Evolutionary conservation across 2,888 invertebrate species (phyloP).

Genomic region (Nemapogon koenigi): DNA sequence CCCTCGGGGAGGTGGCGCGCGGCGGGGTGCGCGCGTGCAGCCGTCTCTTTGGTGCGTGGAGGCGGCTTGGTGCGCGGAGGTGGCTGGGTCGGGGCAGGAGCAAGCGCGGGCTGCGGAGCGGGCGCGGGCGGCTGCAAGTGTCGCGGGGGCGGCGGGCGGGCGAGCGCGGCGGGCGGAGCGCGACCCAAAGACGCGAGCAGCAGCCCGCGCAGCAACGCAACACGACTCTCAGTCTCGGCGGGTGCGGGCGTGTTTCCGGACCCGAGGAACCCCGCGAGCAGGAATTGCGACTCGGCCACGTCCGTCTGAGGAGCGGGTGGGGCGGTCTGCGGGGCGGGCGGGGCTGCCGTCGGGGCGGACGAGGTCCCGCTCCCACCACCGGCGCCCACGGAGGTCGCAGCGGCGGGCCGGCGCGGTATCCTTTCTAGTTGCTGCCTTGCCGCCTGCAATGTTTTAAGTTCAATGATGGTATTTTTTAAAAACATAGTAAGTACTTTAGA

Average conservation of each 20-base stretch:
- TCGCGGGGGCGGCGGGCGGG: constrained; percentile 14
- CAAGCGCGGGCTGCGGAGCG: constrained; percentile 21
- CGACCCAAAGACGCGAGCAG: constrained; percentile 53
- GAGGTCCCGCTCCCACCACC: constrained; percentile 63
- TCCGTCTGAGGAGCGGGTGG: constrained; percentile 39
- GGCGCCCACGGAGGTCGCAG: constrained; percentile 61
- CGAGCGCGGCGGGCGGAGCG: constrained; percentile 25
- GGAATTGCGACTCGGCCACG: constrained; percentile 36
- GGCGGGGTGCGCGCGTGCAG: constrained; percentile 12
- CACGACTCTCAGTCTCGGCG: constrained; percentile 39
- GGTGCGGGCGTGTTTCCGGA: constrained; percentile 7
- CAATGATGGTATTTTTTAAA: too few species aligned
- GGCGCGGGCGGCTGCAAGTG: constrained; percentile 19
- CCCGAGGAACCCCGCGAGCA: constrained; percentile 46
- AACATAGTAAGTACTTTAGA: too few species aligned
- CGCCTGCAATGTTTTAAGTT: too few species aligned
- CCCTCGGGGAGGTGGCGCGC: constrained; percentile 38
- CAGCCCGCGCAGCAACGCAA: constrained; percentile 48
- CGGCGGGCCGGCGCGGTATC: constrained; percentile 82
- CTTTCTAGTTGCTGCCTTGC: constrained; percentile 90
- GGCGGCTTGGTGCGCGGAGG: constrained; percentile 44
- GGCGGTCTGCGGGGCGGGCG: constrained; percentile 54
- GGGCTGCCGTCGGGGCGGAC: constrained; percentile 62
- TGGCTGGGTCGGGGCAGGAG: constrained; percentile 22
- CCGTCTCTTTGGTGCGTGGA: constrained; percentile 41